A percentile compares a stretch with the other conserved stretches of the same genome.
Conservation (phyloP, 2,888 invertebrate species). For the Gymnosoma rotundatum region DNA sequence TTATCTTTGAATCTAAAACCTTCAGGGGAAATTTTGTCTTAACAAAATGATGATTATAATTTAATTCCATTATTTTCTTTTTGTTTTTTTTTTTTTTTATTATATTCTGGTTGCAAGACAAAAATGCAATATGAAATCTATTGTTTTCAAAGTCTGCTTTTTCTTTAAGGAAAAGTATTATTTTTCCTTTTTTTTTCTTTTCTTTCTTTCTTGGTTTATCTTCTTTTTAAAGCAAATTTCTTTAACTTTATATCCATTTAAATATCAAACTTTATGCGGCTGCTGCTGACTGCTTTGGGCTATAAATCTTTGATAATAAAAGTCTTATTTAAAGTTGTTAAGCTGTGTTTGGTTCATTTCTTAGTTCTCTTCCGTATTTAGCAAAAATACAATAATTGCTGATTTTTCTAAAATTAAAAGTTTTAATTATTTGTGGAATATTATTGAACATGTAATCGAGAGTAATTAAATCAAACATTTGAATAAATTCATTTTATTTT, state of each 20-base stretch:
- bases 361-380: conserved; percentile 6
- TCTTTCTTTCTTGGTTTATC: neutral
- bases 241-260: conserved; percentile 18
- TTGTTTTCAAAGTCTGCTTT: conserved; percentile 12
- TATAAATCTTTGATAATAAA: conserved; percentile 28
- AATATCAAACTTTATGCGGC: neutral
- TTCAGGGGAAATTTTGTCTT: conserved; percentile 14
- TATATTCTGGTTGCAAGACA: neutral
- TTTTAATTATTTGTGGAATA: neutral
- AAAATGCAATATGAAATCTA: conserved; percentile 20
- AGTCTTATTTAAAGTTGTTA: conserved; percentile 30
- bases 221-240: conserved; percentile 17
- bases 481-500: too few species aligned
- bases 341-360: neutral
- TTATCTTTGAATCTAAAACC: conserved; percentile 20
- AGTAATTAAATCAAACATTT: too few species aligned
- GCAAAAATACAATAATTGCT: conserved; percentile 16
- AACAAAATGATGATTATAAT: conserved; percentile 47
- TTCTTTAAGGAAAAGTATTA: conserved; percentile 12
- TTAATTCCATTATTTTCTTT: conserved; percentile 30
- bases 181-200: conserved; percentile 16
- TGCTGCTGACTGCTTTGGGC: conserved; percentile 1
- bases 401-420: conserved; percentile 19
- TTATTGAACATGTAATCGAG: too few species aligned
- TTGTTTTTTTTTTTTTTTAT: too few species aligned